Base-by-base conservation (phyloP, 2,888 invertebrate species). In the Amphipyra tragopoginis region DNA sequence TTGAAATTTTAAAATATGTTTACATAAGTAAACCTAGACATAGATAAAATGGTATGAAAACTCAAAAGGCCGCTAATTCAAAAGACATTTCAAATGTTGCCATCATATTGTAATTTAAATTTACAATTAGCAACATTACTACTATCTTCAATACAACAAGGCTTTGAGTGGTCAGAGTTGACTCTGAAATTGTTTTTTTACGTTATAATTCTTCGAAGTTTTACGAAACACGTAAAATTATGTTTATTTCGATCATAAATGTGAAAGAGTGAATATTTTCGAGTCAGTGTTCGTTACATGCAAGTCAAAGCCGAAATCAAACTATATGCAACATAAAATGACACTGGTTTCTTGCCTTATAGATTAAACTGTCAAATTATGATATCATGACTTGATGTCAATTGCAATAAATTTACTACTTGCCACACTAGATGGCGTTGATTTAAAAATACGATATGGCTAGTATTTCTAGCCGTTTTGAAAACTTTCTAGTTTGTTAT, bases 331-430 rank as follows among this genome's bases (percentile, higher is more conserved):
- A 47, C 21, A 44, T 13, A 43, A n/a, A 36, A 51, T 43, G 52
- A 63, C 43, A 75, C 50, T 57, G 40, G 63, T 65, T 75, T 70
- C 76, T 71, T 72, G 72, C 72, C 72, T 72, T 75, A 75, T 70
- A 58, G 56, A 55, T 42, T 75, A 64, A 14, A 56, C 39, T 39
- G 55, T 61, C 56, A 69, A 70, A 75, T 54, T 54, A 43, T 9
- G 38, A 52, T 53, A 57, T 72, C 71, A 70, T 26, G n/a, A 45
- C 4, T 44, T 49, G 51, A 71, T 79, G 66, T 75, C 76, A 75
- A 71, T 75, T 79, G 60, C 43, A 45, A 62, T 69, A 54, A 57
- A 48, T 56, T 42, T 53, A 42, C 40, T 14, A 38, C 33, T 15
- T 47, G 51, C 54, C 29, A 5, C 48, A 13, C 54, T 71, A 57